phyloP scores from a whole-genome alignment of 2,888 invertebrate genomes.

The Sabellastarte sp. region DNA sequence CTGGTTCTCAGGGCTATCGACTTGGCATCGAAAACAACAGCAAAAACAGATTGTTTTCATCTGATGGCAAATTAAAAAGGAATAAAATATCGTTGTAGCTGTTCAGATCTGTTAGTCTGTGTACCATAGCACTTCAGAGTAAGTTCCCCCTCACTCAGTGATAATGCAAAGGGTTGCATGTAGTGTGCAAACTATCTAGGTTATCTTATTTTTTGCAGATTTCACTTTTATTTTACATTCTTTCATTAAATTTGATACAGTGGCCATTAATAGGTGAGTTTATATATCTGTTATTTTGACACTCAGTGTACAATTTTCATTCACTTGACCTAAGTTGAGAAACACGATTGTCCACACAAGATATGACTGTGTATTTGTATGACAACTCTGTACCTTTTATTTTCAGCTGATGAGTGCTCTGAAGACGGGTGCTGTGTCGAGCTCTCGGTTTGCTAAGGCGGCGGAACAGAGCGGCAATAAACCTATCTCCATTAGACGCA shows the following conservation, averaged over 20 bases:
- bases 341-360: neutral
- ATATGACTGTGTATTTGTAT: neutral
- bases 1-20: too few relatives aligned
- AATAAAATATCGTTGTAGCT: too few relatives aligned
- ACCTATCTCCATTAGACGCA: constrained; percentile 77
- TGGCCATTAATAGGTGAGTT: neutral
- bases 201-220: too few relatives aligned
- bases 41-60: too few relatives aligned
- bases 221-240: neutral
- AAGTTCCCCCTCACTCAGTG: too few relatives aligned
- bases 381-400: constrained; percentile 14
- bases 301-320: neutral
- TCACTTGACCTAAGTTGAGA: neutral
- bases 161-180: too few relatives aligned
- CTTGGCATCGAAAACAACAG: too few relatives aligned
- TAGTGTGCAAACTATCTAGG: too few relatives aligned
- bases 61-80: too few relatives aligned
- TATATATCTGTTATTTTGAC: neutral
- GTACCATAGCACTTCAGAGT: too few relatives aligned
- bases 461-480: constrained; percentile 85
- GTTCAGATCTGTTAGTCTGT: too few relatives aligned
- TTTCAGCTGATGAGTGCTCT: constrained; percentile 96
- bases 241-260: neutral
- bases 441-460: constrained; percentile 92
- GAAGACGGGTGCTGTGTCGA: constrained; percentile 92